Conservation (phyloP, 2,797 vertebrate genomes). For the Chelon auratus region DNA sequence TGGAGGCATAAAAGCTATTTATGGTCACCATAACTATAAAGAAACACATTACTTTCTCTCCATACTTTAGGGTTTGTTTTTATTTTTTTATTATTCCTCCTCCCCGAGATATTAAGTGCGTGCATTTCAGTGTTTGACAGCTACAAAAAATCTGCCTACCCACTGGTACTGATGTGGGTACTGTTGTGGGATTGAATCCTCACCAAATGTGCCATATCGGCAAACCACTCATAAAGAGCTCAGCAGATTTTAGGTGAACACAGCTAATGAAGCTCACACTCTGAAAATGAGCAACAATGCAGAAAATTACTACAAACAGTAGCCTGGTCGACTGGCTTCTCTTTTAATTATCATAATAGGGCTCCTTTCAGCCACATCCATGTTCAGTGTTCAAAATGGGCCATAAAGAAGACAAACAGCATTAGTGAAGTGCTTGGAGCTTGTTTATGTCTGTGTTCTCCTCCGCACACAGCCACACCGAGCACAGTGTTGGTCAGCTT, state of each 20-base stretch:
- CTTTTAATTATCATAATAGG: conserved; percentile 61
- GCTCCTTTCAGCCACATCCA: conserved; percentile 57
- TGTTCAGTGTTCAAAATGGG: conserved; percentile 65
- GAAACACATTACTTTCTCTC: not conserved
- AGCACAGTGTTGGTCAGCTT: conserved; percentile 68
- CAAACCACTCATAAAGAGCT: conserved; percentile 27
- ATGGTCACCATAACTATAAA: conserved; percentile 24
- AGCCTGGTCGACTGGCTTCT: not conserved
- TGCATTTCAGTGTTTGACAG: not conserved
- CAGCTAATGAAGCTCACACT: conserved; percentile 32
- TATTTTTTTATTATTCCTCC: not conserved
- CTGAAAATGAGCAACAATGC: conserved; percentile 44
- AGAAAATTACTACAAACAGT: conserved; percentile 49
- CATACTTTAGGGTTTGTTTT: not conserved
- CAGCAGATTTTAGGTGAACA: conserved; percentile 20
- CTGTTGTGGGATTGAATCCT: not conserved
- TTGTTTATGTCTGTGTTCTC: conserved; percentile 67
- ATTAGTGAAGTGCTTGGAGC: conserved; percentile 62
- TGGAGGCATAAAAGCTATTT: conserved; percentile 29
- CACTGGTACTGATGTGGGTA: not conserved
- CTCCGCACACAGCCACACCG: conserved; percentile 36
- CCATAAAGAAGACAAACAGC: conserved; percentile 75
- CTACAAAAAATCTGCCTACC: not conserved
- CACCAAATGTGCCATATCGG: not conserved
- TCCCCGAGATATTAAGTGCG: not conserved